Evolutionary conservation across 1,140 invertebrate species (phyloP), one percentile per base, ranked within the genome.

Genomic region (Cotesia vestalis): DNA sequence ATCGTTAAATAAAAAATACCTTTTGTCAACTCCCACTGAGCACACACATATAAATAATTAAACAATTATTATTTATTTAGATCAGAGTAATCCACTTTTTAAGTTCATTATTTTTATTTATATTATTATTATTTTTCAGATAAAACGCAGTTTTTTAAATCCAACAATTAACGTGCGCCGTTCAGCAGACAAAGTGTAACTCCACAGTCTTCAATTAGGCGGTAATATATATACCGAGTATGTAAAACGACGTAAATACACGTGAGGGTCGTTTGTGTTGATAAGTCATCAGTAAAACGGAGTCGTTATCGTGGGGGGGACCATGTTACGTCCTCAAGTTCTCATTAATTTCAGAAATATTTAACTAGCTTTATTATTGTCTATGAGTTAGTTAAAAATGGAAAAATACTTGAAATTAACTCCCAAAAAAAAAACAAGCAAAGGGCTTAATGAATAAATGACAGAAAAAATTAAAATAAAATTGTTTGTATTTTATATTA

Each of bases 201-300:
- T 63, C 77, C 73, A 69, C 69, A 76, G 72, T 73, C 76, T 73
- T 72, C 52, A 14, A 40, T 38, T 68, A 61, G 67, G 5, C 73
- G 71, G 71, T 62, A 76, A 73, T 78, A 79, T 78, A 77, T 78
- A 79, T 75, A 69, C 72, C 20, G 40, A 11, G 11, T 46, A 11
- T 46, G 40, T 2, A 46, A 9, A 8, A 46, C 11, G 62, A 68
- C 69, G 76, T 59, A 64, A 59, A 73, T 60, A 38, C 59, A 70
- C 75, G 71, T 73, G 76, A 77, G 73, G 72, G 61, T 72, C 72
- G 55, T 46, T 74, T 70, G 66, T 62, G 66, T 20, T 34, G 53
- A 63, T 69, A 63, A 73, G 67, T 66, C 63, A 71, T 74, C 62
- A 66, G 51, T 63, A 17, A 64, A 64, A 71, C 52, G 57, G 57